Base-by-base conservation (phyloP, 2,888 invertebrate species). In the Eremobia ochroleuca region DNA sequence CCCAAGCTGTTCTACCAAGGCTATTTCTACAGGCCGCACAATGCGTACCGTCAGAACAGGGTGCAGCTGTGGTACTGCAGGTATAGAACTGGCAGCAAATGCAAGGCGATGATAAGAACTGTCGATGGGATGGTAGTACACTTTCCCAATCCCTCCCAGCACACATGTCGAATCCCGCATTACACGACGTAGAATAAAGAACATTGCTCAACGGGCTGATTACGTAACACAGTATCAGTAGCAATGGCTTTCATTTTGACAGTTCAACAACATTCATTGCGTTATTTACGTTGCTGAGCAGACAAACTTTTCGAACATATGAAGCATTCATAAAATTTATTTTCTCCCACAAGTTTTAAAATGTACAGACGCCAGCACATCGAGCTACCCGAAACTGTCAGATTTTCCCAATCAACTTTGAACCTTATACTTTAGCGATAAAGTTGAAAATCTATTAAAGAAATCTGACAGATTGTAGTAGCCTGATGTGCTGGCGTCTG, bases 51-150 rank as follows among this genome's bases (percentile, higher is more conserved):
- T 0, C 85, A 91, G n/a, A 88, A 85, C 2, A 85, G 81, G 40
- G 58, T 88, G n/a, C 94, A 94, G 77, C 83, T 94, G 0, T 94
- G 94, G 94, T 94, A 94, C 87, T 94, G 94, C 83, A 90, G 86
- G 21, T 88, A 89, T 55, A 87, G 93, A 69, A 88, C 77, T 34
- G 79, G 86, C 21, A 83, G 79, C 0, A 86, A 86, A 13, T 88
- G 88, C 77, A 85, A 43, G 21, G 81, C 74, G 8, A 80, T 83
- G 88, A 82, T 85, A n/a, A 79, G 82, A 62, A 88, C 88, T 8
- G 11, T 87, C n/a, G 88, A 86, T 0, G 88, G 86, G 0, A 71
- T 49, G 4, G 78, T 88, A 49, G 46, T 84, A 2, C 46, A 61
- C 5, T 43, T 65, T 6, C 31, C 31, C 0, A 55, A 79, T 31